Percentiles rank a stretch among this genome's conserved stretches.
phyloP scores from a whole-genome alignment of 2,113 vertebrate species.

The Cephalopterus ornatus region DNA sequence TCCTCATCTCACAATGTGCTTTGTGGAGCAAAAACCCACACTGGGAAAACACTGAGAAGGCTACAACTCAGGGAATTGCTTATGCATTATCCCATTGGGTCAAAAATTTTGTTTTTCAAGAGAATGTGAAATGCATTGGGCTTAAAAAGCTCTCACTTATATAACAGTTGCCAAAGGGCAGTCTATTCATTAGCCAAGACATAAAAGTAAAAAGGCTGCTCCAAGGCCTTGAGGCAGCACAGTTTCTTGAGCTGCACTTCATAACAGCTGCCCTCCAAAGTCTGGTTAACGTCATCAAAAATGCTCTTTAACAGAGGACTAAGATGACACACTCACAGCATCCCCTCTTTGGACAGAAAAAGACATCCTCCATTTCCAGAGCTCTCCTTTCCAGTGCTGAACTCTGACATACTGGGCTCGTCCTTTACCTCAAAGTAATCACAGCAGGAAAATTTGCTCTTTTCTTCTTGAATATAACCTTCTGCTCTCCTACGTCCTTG shows the following conservation, averaged over 20 bases:
- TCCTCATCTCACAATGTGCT: neutral
- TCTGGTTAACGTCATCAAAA: conserved; percentile 34
- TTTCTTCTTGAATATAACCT: neutral
- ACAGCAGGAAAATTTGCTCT: neutral
- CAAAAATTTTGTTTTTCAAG: neutral
- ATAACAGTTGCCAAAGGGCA: conserved; percentile 47
- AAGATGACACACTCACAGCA: neutral
- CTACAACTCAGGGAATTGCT: neutral
- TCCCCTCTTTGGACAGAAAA: neutral
- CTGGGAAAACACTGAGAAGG: neutral
- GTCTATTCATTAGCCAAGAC: conserved; percentile 28
- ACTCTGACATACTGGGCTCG: neutral
- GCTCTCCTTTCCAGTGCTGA: neutral
- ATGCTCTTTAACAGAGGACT: neutral
- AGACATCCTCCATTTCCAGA: neutral
- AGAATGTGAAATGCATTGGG: conserved; percentile 6
- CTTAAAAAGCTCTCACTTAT: conserved; percentile 21
- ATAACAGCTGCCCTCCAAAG: conserved; percentile 38
- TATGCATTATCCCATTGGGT: neutral
- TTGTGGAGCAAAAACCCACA: neutral
- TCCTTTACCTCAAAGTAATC: neutral
- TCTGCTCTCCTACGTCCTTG: neutral
- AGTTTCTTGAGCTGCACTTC: conserved; percentile 16
- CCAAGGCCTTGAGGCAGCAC: conserved; percentile 8
- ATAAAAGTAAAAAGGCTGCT: conserved; percentile 49